Evolutionary conservation across 1,140 invertebrate species (phyloP), one percentile per base, ranked within the genome.

Genomic region (Nasonia vitripennis): DNA sequence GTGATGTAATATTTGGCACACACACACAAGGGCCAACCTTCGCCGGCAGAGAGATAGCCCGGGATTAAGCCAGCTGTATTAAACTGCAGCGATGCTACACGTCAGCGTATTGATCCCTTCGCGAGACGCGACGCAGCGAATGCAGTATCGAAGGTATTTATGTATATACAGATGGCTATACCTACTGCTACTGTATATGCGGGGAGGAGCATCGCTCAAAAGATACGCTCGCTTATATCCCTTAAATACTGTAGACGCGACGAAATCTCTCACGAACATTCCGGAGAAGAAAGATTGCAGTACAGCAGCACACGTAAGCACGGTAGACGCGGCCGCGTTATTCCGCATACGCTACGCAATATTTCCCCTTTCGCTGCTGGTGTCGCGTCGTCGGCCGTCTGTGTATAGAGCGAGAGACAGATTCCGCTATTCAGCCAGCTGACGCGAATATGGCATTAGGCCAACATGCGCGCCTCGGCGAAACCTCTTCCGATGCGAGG

Each of bases 1-100:
- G 55, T 82, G 74, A 86, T 78, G 80, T 86, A 85, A 83, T 45
- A 79, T 83, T 86, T 86, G 85, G 80, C 85, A 86, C 62, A 17
- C 51, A 17, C 55, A 20, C 45, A 68, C 67, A 73, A 78, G 70
- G 34, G 62, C 27, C 48, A 68, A 82, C 73, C 85, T 83, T 86
- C 75, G 67, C 2, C 68, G 27, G 67, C 5, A 71, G 20, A 27
- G 27, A 31, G 62, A 6, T 23, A 71, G 0, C 37, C 55, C 55
- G 55, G 41, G 75, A 78, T 86, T 78, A 86, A 86, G 82, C 75
- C 74, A 27, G 78, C 80, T 86, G 74, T 86, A 83, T 83, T 83
- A 82, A 83, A 82, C 74, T 83, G 85, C 85, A 79, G 55, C 67
- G 74, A 85, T 85, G 78, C 73, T 81, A 81, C 70, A 85, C 75